A percentile compares a stretch with the other conserved stretches of the same genome.
Conservation (phyloP, 2,888 invertebrate species). For the Podotricha telesiphe region DNA sequence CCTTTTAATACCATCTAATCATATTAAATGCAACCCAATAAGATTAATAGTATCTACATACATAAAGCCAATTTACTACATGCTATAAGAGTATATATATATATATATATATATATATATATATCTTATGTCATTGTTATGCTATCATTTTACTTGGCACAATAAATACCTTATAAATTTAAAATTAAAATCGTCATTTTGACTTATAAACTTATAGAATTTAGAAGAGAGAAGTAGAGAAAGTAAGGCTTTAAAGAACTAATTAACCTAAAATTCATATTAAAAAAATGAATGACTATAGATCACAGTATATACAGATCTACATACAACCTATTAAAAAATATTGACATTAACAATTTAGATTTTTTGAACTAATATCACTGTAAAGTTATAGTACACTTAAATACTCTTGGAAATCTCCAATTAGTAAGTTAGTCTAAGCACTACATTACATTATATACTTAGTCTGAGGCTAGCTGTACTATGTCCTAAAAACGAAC, state of each 20-base stretch:
- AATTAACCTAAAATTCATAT: too few relatives aligned
- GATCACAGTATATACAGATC: too few relatives aligned
- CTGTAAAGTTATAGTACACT: background rate
- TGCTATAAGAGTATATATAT: background rate
- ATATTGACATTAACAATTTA: too few relatives aligned
- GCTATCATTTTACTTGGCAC: background rate
- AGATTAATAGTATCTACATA: conserved; percentile 10
- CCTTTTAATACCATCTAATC: conserved; percentile 11
- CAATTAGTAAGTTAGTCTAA: conserved; percentile 3
- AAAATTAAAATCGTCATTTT: background rate
- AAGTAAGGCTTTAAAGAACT: too few relatives aligned
- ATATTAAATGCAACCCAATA: conserved; percentile 14
- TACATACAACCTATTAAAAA: too few relatives aligned
- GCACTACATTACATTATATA: conserved; percentile 7
- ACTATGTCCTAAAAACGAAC: background rate
- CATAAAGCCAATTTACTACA: background rate
- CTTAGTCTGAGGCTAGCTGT: background rate
- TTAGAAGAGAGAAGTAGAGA: too few relatives aligned
- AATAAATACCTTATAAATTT: background rate
- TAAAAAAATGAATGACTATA: too few relatives aligned
- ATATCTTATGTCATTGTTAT: conserved; percentile 6
- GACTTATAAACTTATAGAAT: too few relatives aligned
- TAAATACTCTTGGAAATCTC: background rate
- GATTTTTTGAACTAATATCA: too few relatives aligned
- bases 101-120: background rate